Conservation (phyloP, 2,113 vertebrate species). For the Ochotona curzoniae region DNA sequence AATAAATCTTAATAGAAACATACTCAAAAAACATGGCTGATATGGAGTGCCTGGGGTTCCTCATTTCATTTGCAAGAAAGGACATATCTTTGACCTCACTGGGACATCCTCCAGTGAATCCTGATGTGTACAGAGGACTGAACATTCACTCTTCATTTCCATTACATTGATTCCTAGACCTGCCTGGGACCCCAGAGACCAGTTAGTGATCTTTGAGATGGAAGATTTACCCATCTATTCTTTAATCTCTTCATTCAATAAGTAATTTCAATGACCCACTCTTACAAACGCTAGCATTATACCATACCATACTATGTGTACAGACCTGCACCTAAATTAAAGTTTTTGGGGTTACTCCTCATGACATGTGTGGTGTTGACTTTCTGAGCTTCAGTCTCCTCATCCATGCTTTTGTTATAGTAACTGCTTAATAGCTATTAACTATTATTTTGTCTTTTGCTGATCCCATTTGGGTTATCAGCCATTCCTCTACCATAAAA, state of each 20-base stretch:
- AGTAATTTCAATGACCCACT: neutral
- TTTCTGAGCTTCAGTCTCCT: neutral
- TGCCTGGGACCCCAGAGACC: neutral
- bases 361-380: neutral
- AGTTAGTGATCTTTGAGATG: neutral
- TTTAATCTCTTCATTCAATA: neutral
- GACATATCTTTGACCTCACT: neutral
- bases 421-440: neutral
- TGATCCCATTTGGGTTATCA: neutral
- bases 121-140: neutral
- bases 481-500: neutral
- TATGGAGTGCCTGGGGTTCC: too few relatives aligned
- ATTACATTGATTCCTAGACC: neutral
- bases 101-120: neutral
- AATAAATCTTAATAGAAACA: neutral
- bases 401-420: neutral
- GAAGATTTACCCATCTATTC: neutral
- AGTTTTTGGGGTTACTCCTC: neutral
- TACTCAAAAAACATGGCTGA: neutral
- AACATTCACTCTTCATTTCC: neutral
- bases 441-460: conserved; percentile 17
- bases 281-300: neutral
- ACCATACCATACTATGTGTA: neutral
- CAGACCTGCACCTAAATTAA: neutral
- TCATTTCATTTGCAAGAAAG: neutral